phyloP scores from a whole-genome alignment of 1,140 invertebrate species.

The Drosophila tristis region DNA sequence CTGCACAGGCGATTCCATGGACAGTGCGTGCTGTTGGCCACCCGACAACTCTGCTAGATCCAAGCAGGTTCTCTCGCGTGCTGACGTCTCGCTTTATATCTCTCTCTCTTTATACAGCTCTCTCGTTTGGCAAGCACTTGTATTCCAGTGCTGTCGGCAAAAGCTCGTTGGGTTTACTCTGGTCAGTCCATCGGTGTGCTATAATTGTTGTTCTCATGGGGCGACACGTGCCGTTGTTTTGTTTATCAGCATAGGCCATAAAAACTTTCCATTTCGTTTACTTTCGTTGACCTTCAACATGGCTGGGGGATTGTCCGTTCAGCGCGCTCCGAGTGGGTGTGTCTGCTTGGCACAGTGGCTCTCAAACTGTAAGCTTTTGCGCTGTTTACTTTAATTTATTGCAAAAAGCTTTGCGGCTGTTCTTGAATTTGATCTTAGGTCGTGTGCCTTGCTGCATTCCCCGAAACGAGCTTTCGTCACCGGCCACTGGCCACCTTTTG shows the following conservation, averaged over 20 bases:
- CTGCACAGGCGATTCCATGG: too few relatives aligned
- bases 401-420: constrained; percentile 1
- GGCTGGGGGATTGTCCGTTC: constrained; percentile 20
- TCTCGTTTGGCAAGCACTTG: neutral
- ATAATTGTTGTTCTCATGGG: constrained; percentile 40
- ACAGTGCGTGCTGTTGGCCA: neutral
- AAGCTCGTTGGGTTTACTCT: constrained; percentile 26
- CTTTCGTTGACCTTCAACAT: constrained; percentile 58
- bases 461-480: neutral
- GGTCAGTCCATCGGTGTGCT: constrained; percentile 12
- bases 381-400: constrained; percentile 13
- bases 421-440: constrained; percentile 11
- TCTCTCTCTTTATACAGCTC: neutral
- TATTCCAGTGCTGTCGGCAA: constrained; percentile 37
- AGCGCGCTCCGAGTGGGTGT: constrained; percentile 23
- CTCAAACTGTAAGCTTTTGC: constrained; percentile 50
- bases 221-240: constrained; percentile 50
- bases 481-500: constrained; percentile 12
- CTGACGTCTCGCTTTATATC: neutral
- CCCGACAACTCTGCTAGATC: constrained; percentile 52
- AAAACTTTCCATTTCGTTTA: constrained; percentile 48
- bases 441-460: neutral
- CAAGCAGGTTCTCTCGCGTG: constrained; percentile 26
- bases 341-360: constrained; percentile 25
- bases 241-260: constrained; percentile 16